A percentile compares a stretch with the other conserved stretches of the same genome.
phyloP scores from a whole-genome alignment of 2,888 invertebrate species.

The Acleris sparsana region DNA sequence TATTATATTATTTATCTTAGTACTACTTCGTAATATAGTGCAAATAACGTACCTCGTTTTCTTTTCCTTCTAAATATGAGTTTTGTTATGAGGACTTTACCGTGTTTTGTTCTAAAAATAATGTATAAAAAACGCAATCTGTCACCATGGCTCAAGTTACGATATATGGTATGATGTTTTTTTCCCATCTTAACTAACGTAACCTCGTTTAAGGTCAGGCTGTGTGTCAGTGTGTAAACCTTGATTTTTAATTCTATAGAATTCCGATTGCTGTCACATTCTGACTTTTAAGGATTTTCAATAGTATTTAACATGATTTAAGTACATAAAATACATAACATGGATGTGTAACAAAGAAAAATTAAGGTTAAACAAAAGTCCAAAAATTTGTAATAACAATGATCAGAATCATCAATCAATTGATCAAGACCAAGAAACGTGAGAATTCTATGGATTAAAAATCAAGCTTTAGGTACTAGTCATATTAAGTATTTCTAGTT shows the following conservation, averaged over 20 bases:
- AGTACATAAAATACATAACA: no score
- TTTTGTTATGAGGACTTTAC: slow-evolving; percentile 51
- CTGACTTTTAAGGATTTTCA: no score
- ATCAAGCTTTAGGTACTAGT: no score
- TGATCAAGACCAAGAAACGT: no score
- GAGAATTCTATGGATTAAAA: no score
- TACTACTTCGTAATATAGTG: not conserved
- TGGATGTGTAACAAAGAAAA: no score
- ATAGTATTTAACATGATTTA: no score
- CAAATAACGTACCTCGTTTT: slow-evolving; percentile 8
- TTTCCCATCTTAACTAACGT: not conserved
- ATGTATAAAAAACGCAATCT: slow-evolving; percentile 52
- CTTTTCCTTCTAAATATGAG: slow-evolving; percentile 47
- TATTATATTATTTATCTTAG: not conserved
- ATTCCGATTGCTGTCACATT: no score
- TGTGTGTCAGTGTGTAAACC: slow-evolving; percentile 20
- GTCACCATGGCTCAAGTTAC: slow-evolving; percentile 61
- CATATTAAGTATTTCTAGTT: not conserved
- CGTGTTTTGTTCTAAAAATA: slow-evolving; percentile 52
- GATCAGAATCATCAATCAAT: no score
- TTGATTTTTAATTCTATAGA: no score
- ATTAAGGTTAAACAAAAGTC: no score
- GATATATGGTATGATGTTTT: slow-evolving; percentile 60
- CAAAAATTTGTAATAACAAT: no score
- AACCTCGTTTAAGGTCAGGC: slow-evolving; percentile 11